Evolutionary conservation across 2,888 invertebrate genomes (phyloP).

Genomic region (Thecophora atra): DNA sequence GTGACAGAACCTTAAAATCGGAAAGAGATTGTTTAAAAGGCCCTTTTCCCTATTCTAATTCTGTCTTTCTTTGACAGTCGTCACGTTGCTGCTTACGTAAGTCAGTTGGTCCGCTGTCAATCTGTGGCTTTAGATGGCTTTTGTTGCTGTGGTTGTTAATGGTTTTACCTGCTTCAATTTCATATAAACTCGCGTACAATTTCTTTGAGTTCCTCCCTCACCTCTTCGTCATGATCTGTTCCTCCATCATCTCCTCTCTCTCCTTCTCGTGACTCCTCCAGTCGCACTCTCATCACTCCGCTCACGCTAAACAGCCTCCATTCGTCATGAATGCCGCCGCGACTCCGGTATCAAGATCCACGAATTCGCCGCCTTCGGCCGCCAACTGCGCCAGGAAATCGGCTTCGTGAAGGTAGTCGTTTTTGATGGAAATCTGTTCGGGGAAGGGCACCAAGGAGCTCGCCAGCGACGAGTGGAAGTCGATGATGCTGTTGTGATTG

Average conservation of each 20-base stretch:
- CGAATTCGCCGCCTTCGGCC: slow-evolving; percentile 63
- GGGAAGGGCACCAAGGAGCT: slow-evolving; percentile 52
- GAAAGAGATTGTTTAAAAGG: not conserved
- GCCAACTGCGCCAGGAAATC: slow-evolving; percentile 61
- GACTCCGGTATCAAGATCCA: slow-evolving; percentile 63
- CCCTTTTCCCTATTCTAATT: too few relatives aligned
- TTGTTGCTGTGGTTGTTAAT: not conserved
- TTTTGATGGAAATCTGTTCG: slow-evolving; percentile 63
- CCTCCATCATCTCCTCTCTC: slow-evolving; percentile 30
- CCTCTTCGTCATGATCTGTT: not conserved
- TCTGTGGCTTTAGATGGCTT: slow-evolving; percentile 26
- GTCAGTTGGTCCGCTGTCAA: slow-evolving; percentile 1
- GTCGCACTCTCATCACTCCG: slow-evolving; percentile 35
- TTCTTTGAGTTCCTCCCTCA: too few relatives aligned
- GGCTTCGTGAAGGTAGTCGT: slow-evolving; percentile 56
- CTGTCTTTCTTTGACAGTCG: too few relatives aligned
- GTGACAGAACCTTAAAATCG: not conserved
- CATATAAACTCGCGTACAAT: too few relatives aligned
- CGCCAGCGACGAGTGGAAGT: slow-evolving; percentile 48
- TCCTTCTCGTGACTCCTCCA: slow-evolving; percentile 36
- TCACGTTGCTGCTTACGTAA: not conserved
- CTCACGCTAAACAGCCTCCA: slow-evolving; percentile 63
- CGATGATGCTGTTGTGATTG: slow-evolving; percentile 53
- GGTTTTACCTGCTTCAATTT: not conserved
- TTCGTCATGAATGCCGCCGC: slow-evolving; percentile 64